phyloP scores from a whole-genome alignment of 2,888 invertebrate species.

The Caradrina clavipalpis region DNA sequence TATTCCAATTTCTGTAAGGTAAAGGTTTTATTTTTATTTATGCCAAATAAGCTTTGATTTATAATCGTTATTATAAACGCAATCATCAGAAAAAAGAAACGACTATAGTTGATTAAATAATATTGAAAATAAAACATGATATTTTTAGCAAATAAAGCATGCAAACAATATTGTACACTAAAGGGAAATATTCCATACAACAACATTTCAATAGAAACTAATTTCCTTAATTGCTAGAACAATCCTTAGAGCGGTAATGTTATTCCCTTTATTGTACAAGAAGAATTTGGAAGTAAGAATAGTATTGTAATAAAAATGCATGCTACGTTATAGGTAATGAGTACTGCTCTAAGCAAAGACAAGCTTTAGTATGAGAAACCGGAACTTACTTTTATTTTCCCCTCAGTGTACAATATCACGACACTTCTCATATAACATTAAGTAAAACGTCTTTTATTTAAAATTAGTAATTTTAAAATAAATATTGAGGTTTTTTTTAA shows the following conservation, averaged over 20 bases:
- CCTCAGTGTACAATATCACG: slow-evolving; percentile 90
- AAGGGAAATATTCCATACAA: slow-evolving; percentile 83
- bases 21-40: slow-evolving; percentile 2
- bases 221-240: slow-evolving; percentile 46
- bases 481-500: background rate
- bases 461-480: background rate
- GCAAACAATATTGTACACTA: slow-evolving; percentile 89
- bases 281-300: slow-evolving; percentile 65
- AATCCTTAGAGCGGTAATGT: slow-evolving; percentile 87
- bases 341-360: slow-evolving; percentile 87
- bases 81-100: too few species aligned
- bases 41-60: too few species aligned
- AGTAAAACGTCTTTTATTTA: background rate
- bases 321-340: slow-evolving; percentile 76
- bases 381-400: slow-evolving; percentile 88
- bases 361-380: slow-evolving; percentile 79
- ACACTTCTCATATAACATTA: slow-evolving; percentile 65
- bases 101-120: too few species aligned
- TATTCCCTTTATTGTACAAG: slow-evolving; percentile 90
- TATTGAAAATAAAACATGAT: background rate
- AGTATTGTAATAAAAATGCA: slow-evolving; percentile 75
- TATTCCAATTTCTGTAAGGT: slow-evolving; percentile 85
- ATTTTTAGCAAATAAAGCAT: slow-evolving; percentile 69
- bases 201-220: slow-evolving; percentile 38
- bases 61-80: background rate